These are phyloP conservation scores for Dermochelys coriacea DNA, from an alignment of 2,797 vertebrate species.

Conservation along the genomic window DNA sequence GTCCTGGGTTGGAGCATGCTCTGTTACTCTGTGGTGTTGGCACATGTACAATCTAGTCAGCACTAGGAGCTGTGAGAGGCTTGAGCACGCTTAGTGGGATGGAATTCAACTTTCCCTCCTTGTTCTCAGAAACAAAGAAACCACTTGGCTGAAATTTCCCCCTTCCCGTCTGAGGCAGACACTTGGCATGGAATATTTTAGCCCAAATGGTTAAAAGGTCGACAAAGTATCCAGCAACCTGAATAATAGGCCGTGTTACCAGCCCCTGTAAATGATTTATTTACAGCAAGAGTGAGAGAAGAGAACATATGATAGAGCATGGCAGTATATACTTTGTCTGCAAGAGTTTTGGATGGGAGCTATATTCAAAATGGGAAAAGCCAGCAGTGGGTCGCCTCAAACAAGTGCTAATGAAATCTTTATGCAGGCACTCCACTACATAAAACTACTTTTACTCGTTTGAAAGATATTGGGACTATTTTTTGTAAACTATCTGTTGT, in stretches of 20 bases:
- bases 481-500: neutral
- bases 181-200: neutral
- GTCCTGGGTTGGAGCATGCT: neutral
- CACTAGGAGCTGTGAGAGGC: neutral
- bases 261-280: neutral
- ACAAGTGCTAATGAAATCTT: neutral
- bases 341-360: neutral
- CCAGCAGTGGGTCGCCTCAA: neutral
- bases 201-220: neutral
- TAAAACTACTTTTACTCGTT: neutral
- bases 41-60: neutral
- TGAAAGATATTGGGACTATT: neutral
- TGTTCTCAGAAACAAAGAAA: neutral
- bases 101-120: neutral
- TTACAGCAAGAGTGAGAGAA: slow-evolving; percentile 8
- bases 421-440: neutral
- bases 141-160: neutral
- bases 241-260: neutral
- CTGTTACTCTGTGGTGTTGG: neutral
- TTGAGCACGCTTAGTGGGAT: neutral
- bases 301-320: neutral
- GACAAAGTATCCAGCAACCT: neutral
- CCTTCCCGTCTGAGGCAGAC: neutral
- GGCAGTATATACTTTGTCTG: neutral
- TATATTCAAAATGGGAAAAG: neutral